Percentiles rank a stretch among this genome's conserved stretches.
Evolutionary conservation across 2,888 invertebrate species (phyloP).

Genomic region (Druceiella hillmani): DNA sequence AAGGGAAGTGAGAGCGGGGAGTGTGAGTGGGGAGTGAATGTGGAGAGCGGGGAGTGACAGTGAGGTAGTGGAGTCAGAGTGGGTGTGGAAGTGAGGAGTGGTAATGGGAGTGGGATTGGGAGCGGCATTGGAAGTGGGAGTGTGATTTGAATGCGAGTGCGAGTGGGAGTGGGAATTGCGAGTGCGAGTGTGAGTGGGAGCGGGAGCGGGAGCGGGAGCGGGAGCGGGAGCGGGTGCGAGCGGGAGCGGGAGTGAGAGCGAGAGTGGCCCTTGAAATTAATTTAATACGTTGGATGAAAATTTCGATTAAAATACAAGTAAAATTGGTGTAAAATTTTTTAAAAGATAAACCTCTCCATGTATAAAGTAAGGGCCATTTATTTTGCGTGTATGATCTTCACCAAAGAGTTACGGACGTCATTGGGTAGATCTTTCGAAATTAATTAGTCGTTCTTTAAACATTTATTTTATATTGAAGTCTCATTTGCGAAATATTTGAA

Average conservation of each 20-base stretch:
- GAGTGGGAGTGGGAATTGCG: conserved; percentile 1
- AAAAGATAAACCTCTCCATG: too few species aligned
- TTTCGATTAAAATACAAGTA: too few species aligned
- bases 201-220: neutral
- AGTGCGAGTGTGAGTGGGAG: conserved; percentile 1
- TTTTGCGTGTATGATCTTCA: too few species aligned
- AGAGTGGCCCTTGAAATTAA: too few species aligned
- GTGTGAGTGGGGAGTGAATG: neutral
- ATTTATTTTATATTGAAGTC: too few species aligned
- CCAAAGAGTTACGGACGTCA: too few species aligned
- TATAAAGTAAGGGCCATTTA: too few species aligned
- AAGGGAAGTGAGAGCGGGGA: neutral
- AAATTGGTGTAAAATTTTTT: too few species aligned
- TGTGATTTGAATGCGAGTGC: neutral
- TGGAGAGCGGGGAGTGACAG: neutral
- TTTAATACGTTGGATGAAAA: too few species aligned
- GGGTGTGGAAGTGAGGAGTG: neutral
- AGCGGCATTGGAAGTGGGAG: neutral
- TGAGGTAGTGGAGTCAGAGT: neutral
- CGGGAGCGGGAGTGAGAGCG: neutral
- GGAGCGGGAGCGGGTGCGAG: neutral
- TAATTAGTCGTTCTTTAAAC: too few species aligned
- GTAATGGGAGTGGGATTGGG: neutral
- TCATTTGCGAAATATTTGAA: too few species aligned
- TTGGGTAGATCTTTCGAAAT: too few species aligned